Conservation (phyloP, 2,888 invertebrate species). For the Diaprepes abbreviatus region DNA sequence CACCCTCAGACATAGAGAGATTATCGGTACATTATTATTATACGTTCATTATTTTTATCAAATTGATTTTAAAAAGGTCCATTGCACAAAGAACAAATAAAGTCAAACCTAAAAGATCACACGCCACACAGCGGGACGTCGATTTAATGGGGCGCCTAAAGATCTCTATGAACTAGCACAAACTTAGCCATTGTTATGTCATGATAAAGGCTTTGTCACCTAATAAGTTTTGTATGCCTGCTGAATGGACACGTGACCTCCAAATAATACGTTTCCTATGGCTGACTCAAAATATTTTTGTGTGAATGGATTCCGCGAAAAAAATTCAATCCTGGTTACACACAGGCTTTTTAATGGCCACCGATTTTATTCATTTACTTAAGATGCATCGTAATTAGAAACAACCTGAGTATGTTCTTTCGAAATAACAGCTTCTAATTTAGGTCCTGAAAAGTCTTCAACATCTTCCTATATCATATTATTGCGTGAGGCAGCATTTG, state of each 20-base stretch:
- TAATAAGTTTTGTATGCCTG: background rate
- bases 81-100: conserved; percentile 9
- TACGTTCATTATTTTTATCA: conserved; percentile 8
- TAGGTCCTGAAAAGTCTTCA: no score
- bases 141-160: conserved; percentile 8
- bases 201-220: background rate
- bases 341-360: no score
- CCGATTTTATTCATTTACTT: no score
- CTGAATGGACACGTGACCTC: background rate
- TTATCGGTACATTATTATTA: background rate
- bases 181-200: background rate
- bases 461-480: no score
- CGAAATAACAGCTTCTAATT: no score
- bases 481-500: no score
- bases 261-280: conserved; percentile 1
- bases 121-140: conserved; percentile 14
- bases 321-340: no score
- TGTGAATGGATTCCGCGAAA: no score
- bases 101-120: conserved; percentile 16
- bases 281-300: background rate
- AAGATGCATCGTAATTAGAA: no score
- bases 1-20: background rate
- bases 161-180: no score
- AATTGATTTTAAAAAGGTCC: conserved; percentile 11
- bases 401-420: no score